Evolutionary conservation across 2,113 vertebrate genomes (phyloP).

Genomic region (Dromiciops gliroides): DNA sequence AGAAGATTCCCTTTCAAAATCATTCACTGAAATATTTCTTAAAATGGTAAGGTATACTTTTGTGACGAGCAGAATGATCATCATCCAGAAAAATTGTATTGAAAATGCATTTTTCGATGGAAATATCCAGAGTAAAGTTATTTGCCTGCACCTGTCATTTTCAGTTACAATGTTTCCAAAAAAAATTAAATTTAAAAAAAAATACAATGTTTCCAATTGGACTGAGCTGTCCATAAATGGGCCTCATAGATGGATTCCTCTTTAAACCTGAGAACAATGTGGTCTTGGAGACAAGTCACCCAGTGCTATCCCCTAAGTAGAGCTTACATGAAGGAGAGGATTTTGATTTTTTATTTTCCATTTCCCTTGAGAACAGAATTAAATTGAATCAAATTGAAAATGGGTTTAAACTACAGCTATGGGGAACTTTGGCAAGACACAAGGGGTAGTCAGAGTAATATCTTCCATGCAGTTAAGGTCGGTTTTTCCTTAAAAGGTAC

Average conservation of each 20-base stretch:
- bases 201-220: constrained; percentile 50
- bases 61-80: no score
- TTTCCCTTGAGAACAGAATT: constrained; percentile 27
- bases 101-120: constrained; percentile 31
- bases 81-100: constrained; percentile 12
- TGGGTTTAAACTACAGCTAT: no score
- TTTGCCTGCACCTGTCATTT: no score
- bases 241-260: no score
- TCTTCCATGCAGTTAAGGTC: no score
- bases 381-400: background rate
- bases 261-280: background rate
- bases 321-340: background rate
- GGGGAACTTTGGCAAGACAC: no score
- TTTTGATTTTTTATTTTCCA: constrained; percentile 7
- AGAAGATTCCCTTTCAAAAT: constrained; percentile 27
- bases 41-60: background rate
- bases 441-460: no score
- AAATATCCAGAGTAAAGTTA: background rate
- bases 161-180: no score
- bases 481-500: no score
- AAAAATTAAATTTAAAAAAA: no score
- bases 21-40: constrained; percentile 37
- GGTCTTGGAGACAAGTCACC: constrained; percentile 26
- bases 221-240: constrained; percentile 13
- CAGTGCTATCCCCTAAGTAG: constrained; percentile 1